phyloP scores from a whole-genome alignment of 2,113 vertebrate species.

The Scortum barcoo region DNA sequence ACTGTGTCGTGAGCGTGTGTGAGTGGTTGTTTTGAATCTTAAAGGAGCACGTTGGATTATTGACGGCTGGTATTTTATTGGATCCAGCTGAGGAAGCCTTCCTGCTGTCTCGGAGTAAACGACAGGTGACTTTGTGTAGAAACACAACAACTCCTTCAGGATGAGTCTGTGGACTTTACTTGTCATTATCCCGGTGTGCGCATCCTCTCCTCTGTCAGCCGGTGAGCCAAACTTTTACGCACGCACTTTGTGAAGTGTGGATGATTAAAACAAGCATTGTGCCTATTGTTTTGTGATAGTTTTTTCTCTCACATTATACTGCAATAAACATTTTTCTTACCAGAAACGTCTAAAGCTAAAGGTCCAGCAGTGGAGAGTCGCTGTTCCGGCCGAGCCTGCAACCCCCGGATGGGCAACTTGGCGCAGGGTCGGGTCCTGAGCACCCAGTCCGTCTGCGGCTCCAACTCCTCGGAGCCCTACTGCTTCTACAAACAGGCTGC shows the following conservation, averaged over 20 bases:
- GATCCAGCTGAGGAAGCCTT: constrained; percentile 9
- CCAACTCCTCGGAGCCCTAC: constrained; percentile 82
- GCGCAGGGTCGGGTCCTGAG: constrained; percentile 86
- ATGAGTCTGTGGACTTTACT: constrained; percentile 70
- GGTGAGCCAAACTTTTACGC: constrained; percentile 63
- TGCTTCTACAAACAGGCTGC: constrained; percentile 82
- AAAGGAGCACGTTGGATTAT: neutral
- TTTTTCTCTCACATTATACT: neutral
- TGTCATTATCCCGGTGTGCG: constrained; percentile 58
- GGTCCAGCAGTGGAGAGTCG: constrained; percentile 67
- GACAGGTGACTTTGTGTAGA: constrained; percentile 23
- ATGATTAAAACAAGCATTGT: neutral
- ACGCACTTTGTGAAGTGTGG: neutral
- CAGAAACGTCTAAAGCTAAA: constrained; percentile 72
- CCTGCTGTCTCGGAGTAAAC: neutral
- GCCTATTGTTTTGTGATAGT: neutral
- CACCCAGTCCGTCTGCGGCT: constrained; percentile 87
- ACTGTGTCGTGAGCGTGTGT: neutral
- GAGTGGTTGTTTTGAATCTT: neutral
- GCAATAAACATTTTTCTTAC: neutral
- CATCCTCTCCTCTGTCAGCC: constrained; percentile 56
- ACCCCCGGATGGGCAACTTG: constrained; percentile 93
- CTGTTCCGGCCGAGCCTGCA: constrained; percentile 89
- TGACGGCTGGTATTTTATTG: neutral
- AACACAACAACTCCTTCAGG: constrained; percentile 16